Conservation (phyloP, 2,797 vertebrate species). For the Tinamus major region DNA sequence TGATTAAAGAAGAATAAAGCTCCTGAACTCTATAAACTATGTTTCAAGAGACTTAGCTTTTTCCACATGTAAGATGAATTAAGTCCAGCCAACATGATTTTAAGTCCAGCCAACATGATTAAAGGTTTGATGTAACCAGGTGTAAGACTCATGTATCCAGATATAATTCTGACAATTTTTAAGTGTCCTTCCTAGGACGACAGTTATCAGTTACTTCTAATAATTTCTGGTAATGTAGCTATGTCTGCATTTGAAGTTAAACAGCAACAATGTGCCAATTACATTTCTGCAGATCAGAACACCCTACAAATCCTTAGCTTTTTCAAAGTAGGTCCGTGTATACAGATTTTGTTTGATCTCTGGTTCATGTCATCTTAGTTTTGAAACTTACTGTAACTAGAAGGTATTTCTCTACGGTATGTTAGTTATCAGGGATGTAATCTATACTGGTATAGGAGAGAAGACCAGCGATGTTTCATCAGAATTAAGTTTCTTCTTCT, state of each 20-base stretch:
- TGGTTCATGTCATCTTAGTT: conserved; percentile 60
- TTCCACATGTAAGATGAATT: not conserved
- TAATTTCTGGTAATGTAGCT: conserved; percentile 32
- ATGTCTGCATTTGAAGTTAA: conserved; percentile 48
- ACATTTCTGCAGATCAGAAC: conserved; percentile 68
- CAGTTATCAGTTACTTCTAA: conserved; percentile 39
- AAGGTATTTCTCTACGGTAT: conserved; percentile 45
- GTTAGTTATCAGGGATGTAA: conserved; percentile 51
- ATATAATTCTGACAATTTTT: conserved; percentile 35
- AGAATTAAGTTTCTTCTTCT: conserved; percentile 2
- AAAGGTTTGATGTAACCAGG: not conserved
- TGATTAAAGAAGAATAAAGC: not conserved
- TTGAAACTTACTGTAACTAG: conserved; percentile 64
- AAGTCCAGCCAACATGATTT: not conserved
- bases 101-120: not conserved
- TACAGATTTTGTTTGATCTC: conserved; percentile 77
- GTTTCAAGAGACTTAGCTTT: not conserved
- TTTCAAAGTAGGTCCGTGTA: conserved; percentile 67
- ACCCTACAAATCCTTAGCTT: conserved; percentile 57
- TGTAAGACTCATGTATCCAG: not conserved
- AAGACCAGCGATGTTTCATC: not conserved
- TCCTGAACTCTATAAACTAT: not conserved
- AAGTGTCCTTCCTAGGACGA: conserved; percentile 2
- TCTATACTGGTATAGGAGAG: not conserved
- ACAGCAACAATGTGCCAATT: conserved; percentile 68